A percentile compares a stretch with the other conserved stretches of the same genome.
These are phyloP conservation scores for Muscina levida DNA, from an alignment of 2,888 invertebrate genomes.

Conservation along the genomic window DNA sequence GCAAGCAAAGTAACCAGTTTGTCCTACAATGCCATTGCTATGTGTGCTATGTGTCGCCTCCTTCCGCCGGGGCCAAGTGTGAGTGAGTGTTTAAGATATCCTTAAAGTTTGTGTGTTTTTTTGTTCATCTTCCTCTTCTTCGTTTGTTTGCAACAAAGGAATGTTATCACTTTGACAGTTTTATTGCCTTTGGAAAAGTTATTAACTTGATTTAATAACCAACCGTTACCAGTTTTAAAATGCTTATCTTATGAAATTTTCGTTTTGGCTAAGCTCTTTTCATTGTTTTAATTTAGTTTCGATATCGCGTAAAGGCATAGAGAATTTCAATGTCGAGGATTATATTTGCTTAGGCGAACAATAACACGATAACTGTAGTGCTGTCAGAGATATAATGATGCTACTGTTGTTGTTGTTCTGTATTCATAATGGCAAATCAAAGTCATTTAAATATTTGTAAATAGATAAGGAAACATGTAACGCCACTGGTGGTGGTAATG, in stretches of 20 bases:
- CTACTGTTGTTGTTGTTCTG: slow-evolving; percentile 28
- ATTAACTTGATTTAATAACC: slow-evolving; percentile 79
- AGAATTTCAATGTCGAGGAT: slow-evolving; percentile 51
- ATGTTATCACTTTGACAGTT: slow-evolving; percentile 78
- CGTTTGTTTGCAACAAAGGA: slow-evolving; percentile 25
- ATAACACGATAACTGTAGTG: slow-evolving; percentile 32
- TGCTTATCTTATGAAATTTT: slow-evolving; percentile 51
- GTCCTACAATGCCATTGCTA: neutral
- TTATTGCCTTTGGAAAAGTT: slow-evolving; percentile 77
- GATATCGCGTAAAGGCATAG: slow-evolving; percentile 34
- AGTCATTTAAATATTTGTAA: slow-evolving; percentile 51
- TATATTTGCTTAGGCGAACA: slow-evolving; percentile 37
- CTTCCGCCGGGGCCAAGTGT: neutral
- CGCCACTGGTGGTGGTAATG: too few species aligned
- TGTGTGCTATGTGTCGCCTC: neutral
- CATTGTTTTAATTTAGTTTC: slow-evolving; percentile 41
- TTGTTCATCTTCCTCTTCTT: neutral
- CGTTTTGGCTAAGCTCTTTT: slow-evolving; percentile 32
- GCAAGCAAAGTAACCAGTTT: slow-evolving; percentile 6
- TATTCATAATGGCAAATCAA: slow-evolving; percentile 46
- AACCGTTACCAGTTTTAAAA: slow-evolving; percentile 60
- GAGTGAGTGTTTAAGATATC: neutral
- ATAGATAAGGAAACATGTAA: slow-evolving; percentile 42
- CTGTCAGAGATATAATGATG: neutral
- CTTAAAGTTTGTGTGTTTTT: too few species aligned